These are phyloP conservation scores for Porites rus DNA, from an alignment of 92 coral and sea anemone genomes.

Conservation along the genomic window DNA sequence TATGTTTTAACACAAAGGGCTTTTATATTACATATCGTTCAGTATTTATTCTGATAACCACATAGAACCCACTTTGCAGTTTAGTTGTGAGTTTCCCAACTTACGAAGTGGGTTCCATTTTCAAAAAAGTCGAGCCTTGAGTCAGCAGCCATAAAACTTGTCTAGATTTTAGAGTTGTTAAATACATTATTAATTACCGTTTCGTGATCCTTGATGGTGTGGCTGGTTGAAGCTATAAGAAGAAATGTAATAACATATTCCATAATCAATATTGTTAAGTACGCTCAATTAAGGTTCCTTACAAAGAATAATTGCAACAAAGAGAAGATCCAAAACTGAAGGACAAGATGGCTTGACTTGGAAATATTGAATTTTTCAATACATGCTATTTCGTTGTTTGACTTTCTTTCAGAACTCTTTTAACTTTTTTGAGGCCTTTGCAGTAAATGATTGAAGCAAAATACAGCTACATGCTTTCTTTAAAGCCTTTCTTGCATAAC, in stretches of 20 bases:
- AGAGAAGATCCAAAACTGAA: background rate
- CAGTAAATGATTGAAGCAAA: background rate
- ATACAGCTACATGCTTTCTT: no score
- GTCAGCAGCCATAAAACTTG: background rate
- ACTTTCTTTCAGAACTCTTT: background rate
- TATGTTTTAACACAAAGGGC: background rate
- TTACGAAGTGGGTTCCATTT: background rate
- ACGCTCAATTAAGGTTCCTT: background rate
- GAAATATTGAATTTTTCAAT: background rate
- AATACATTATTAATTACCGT: conserved; percentile 68
- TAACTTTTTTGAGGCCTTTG: background rate
- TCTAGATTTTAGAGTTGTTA: no score
- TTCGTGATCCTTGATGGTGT: conserved; percentile 96
- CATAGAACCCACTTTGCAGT: background rate
- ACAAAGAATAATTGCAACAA: background rate
- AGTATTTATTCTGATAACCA: background rate
- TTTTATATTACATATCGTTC: background rate
- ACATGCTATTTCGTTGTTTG: background rate
- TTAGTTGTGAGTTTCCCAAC: background rate
- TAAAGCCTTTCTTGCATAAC: background rate
- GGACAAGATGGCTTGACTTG: no score
- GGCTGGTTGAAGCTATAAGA: conserved; percentile 70
- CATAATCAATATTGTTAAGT: conserved; percentile 17
- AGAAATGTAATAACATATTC: conserved; percentile 4
- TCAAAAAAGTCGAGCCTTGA: background rate